Conservation (phyloP, 2,113 vertebrate species). For the Sander vitreus region DNA sequence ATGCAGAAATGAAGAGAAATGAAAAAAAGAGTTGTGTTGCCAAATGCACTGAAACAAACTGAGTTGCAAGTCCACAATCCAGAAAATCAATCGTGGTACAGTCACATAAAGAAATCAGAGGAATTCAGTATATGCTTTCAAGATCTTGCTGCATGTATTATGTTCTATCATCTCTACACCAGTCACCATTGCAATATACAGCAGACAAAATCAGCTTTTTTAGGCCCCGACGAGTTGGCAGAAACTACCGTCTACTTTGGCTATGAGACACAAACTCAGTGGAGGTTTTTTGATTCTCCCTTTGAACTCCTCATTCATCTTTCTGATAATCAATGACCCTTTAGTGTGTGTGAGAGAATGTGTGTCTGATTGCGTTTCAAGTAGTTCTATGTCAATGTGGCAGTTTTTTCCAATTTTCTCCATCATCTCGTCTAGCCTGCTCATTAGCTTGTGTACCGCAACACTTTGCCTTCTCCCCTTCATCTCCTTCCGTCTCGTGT, state of each 20-base stretch:
- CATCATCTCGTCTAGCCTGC: constrained; percentile 7
- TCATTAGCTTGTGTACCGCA: background rate
- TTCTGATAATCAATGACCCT: constrained; percentile 1
- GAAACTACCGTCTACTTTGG: background rate
- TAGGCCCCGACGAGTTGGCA: background rate
- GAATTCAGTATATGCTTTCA: background rate
- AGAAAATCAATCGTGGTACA: background rate
- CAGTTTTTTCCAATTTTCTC: background rate
- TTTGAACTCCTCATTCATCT: constrained; percentile 3
- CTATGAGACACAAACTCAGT: background rate
- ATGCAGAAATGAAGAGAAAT: background rate
- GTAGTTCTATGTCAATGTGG: background rate
- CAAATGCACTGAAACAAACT: background rate
- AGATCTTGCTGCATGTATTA: background rate
- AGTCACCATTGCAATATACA: background rate
- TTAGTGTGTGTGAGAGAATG: background rate
- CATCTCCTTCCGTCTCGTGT: constrained; percentile 48
- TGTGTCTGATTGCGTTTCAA: background rate
- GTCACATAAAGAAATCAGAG: too few relatives aligned
- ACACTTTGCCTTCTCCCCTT: background rate
- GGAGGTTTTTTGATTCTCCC: constrained; percentile 17
- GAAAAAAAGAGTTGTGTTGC: background rate
- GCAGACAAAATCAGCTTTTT: background rate
- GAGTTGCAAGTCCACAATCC: background rate
- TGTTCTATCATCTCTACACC: background rate